These are phyloP conservation scores for Ptyas mucosa DNA, from an alignment of 2,113 vertebrate species.

Conservation along the genomic window DNA sequence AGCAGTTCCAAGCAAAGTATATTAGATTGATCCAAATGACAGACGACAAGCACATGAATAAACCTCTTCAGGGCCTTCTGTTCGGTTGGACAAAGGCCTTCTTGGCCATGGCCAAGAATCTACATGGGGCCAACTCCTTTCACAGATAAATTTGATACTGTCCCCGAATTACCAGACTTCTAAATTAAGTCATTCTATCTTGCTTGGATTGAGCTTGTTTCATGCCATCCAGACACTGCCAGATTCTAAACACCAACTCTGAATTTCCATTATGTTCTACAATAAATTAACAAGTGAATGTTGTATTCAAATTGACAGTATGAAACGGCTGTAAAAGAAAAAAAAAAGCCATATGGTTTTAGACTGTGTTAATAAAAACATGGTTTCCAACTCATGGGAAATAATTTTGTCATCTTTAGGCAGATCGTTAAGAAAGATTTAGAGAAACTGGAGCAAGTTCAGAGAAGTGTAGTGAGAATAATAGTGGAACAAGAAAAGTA, in stretches of 20 bases:
- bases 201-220: not conserved
- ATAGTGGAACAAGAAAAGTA: not conserved
- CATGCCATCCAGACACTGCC: not conserved
- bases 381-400: not conserved
- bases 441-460: not conserved
- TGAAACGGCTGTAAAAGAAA: not conserved
- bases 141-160: not conserved
- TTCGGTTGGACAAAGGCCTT: not conserved
- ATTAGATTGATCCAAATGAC: not conserved
- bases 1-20: not conserved
- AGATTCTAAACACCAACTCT: not conserved
- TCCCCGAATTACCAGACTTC: not conserved
- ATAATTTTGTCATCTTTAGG: not conserved
- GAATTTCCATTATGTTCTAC: not conserved
- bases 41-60: not conserved
- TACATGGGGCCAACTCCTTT: not conserved
- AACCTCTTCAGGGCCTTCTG: not conserved
- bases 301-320: not conserved
- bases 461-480: not conserved
- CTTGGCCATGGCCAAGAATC: not conserved
- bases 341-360: not conserved
- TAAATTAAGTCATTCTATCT: not conserved
- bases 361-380: not conserved
- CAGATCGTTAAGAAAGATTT: not conserved
- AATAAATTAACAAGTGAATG: not conserved